Evolutionary conservation across 2,113 vertebrate species (phyloP), one percentile per base, ranked within the genome.

Genomic region (Loxodonta africana): DNA sequence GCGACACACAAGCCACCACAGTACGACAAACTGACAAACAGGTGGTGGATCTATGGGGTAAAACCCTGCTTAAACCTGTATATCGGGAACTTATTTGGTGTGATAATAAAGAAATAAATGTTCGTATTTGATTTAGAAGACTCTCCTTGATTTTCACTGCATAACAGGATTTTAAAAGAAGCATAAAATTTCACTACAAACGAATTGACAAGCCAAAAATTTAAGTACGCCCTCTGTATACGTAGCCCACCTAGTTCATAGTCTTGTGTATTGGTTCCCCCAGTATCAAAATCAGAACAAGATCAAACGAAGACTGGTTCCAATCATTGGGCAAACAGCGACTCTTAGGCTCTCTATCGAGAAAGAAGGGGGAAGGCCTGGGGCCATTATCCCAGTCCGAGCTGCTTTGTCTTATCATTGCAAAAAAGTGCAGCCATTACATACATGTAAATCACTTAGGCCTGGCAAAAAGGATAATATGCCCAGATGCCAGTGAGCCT

Each of bases 201-300:
- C 17, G 67, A 92, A 94, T 17, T 53, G 12, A 62, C 48, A 83
- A 77, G 57, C 48, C 67, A 33, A 92, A 96, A 74, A 65, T 20
- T 18, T 33, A 69, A 90, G 51, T 21, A 78, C 30, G 76, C 51
- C 46, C 44, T 78, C 23, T 18, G 18, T 30, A 33, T 53, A 81
- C 11, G 60, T 30, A 21, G 20, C 25, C 5, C 23, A 46, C 73
- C 30, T 80, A 57, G 73, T 62, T 57, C 67, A 57, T 17, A 57
- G 53, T 57, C 53, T 57, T 57, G 15, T 53, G 18, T 81, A n/a
- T 33, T 33, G 33, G 30, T 88, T 95, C 10, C 23, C 9, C n/a
- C 30, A 77, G 10, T 83, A 85, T 76, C 53, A 73, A 96, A 89
- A 62, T 74, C 60, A 11, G 77, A 94, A 88, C 28, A 84, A 90